Conservation (phyloP, 2,113 vertebrate genomes). For the Psephotus haematonotus region DNA sequence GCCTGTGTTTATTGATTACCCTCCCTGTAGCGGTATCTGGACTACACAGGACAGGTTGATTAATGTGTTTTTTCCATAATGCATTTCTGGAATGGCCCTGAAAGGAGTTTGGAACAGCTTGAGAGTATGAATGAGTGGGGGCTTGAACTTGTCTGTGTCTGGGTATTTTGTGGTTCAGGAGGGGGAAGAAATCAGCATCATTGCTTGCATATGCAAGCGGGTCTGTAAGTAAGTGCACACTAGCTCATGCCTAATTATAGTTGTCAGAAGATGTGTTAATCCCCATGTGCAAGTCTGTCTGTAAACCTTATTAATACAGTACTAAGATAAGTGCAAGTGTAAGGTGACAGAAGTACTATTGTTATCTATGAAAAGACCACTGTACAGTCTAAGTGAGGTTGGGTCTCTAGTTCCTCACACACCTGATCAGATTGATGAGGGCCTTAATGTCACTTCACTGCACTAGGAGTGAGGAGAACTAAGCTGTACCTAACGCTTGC, state of each 20-base stretch:
- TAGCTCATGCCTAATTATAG: not conserved
- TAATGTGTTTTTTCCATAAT: not conserved
- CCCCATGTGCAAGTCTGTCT: not conserved
- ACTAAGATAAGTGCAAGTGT: not conserved
- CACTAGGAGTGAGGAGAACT: not conserved
- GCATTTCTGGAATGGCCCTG: not conserved
- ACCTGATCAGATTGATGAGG: not conserved
- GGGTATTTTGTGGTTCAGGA: not conserved
- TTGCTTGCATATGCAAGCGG: not conserved
- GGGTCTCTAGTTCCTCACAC: not conserved
- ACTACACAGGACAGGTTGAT: not conserved
- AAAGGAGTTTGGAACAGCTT: not conserved
- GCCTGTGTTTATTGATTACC: not conserved
- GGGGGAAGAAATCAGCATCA: not conserved
- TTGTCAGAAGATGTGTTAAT: not conserved
- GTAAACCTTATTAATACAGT: not conserved
- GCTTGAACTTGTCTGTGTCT: not conserved
- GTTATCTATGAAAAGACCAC: not conserved
- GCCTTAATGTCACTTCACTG: not conserved
- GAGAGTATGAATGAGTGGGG: not conserved
- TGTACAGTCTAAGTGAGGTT: rapidly evolving
- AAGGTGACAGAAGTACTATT: not conserved
- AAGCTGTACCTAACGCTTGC: not conserved
- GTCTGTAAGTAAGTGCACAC: not conserved
- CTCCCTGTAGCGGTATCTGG: not conserved